Percentiles rank a stretch among this genome's conserved stretches.
Evolutionary conservation across 2,888 invertebrate species (phyloP).

Genomic region (Agrotis ipsilon): DNA sequence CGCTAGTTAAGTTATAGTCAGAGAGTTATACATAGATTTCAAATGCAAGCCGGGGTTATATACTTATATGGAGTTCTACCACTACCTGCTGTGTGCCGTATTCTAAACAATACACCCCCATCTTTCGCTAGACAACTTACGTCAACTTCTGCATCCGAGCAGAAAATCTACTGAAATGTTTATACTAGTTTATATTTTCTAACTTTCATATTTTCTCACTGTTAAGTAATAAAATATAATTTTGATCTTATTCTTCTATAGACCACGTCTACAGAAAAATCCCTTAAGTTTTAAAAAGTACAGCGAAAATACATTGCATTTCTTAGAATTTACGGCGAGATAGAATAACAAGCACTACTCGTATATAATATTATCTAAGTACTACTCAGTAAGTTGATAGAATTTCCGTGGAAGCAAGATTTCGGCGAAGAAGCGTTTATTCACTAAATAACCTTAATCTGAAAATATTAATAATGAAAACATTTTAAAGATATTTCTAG

Average conservation of each 20-base stretch:
- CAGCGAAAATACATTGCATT: background rate
- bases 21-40: background rate
- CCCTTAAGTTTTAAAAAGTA: background rate
- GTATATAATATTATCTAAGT: background rate
- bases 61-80: background rate
- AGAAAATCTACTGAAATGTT: constrained; percentile 35
- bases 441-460: background rate
- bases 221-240: background rate
- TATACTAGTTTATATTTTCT: constrained; percentile 21
- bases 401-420: background rate
- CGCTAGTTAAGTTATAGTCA: too few species aligned
- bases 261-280: background rate
- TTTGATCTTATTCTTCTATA: background rate
- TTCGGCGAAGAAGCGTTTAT: background rate
- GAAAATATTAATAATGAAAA: background rate
- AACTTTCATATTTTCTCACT: background rate
- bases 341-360: background rate
- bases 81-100: background rate
- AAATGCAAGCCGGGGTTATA: too few species aligned
- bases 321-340: too few species aligned
- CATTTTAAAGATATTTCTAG: background rate
- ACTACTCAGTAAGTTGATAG: background rate
- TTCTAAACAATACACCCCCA: constrained; percentile 15
- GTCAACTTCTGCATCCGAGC: constrained; percentile 4
- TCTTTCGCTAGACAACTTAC: background rate